A percentile compares a stretch with the other conserved stretches of the same genome.
Conservation (phyloP, 2,113 vertebrate genomes). For the Brienomyrus longianalis region DNA sequence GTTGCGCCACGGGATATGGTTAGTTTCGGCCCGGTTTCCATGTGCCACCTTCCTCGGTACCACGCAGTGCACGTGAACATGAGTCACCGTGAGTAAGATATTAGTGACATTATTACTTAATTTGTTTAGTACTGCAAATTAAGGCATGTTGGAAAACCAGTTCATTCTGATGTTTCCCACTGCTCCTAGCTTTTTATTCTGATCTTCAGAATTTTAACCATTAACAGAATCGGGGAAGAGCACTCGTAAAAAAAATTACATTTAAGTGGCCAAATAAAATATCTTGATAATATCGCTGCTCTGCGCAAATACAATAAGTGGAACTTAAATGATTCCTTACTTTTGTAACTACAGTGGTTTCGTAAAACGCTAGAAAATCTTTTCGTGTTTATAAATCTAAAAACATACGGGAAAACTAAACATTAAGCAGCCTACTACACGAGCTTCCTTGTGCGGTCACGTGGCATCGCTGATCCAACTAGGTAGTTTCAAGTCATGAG, state of each 20-base stretch:
- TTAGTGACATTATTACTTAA: neutral
- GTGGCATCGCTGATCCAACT: neutral
- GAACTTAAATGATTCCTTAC: neutral
- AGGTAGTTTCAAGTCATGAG: neutral
- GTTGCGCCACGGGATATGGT: neutral
- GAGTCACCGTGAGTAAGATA: neutral
- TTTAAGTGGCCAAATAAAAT: neutral
- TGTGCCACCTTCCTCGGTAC: neutral
- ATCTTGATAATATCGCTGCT: neutral
- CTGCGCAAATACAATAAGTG: neutral
- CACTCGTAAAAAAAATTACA: neutral
- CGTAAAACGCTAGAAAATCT: neutral
- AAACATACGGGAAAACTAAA: neutral
- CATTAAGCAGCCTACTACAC: neutral
- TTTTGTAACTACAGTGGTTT: neutral
- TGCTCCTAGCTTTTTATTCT: neutral
- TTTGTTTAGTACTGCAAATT: neutral
- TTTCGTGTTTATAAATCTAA: neutral
- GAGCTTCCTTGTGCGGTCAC: neutral
- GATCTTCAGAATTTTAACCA: neutral
- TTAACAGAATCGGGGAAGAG: neutral
- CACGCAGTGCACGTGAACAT: neutral
- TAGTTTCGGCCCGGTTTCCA: neutral
- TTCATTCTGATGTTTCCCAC: neutral
- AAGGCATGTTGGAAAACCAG: neutral